Conservation (phyloP, 2,888 invertebrate species). For the Chymomyza procnemis region DNA sequence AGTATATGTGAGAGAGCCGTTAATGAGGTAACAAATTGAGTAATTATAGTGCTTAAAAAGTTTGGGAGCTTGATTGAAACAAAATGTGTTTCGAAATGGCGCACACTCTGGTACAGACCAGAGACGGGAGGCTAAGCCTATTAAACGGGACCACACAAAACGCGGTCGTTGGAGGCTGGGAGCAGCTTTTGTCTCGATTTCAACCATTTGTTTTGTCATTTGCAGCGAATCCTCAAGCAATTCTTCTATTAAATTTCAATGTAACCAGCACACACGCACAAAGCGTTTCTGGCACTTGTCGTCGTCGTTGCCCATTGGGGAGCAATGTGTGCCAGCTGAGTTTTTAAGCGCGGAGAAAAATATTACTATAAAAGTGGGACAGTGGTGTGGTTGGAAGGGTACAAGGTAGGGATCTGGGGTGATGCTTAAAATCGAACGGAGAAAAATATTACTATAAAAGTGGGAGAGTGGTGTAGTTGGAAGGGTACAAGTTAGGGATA, state of each 20-base stretch:
- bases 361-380: too few relatives aligned
- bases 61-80: slow-evolving; percentile 12
- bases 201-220: background rate
- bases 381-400: too few relatives aligned
- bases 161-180: background rate
- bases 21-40: slow-evolving; percentile 43
- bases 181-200: background rate
- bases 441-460: too few relatives aligned
- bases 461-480: too few relatives aligned
- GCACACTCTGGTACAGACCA: slow-evolving; percentile 28
- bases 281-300: slow-evolving; percentile 28
- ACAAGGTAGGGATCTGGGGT: too few relatives aligned
- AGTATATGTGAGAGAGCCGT: background rate
- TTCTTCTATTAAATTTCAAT: slow-evolving; percentile 40
- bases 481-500: too few relatives aligned
- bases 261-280: slow-evolving; percentile 19
- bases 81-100: slow-evolving; percentile 54
- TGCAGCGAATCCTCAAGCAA: slow-evolving; percentile 27
- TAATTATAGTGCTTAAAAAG: slow-evolving; percentile 25
- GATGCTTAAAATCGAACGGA: too few relatives aligned
- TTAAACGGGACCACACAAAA: background rate
- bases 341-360: background rate
- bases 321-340: too few relatives aligned
- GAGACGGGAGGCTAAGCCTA: background rate
- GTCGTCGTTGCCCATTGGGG: slow-evolving; percentile 15